phyloP scores from a whole-genome alignment of 2,888 invertebrate genomes.

The Sinhomidia bicolor region DNA sequence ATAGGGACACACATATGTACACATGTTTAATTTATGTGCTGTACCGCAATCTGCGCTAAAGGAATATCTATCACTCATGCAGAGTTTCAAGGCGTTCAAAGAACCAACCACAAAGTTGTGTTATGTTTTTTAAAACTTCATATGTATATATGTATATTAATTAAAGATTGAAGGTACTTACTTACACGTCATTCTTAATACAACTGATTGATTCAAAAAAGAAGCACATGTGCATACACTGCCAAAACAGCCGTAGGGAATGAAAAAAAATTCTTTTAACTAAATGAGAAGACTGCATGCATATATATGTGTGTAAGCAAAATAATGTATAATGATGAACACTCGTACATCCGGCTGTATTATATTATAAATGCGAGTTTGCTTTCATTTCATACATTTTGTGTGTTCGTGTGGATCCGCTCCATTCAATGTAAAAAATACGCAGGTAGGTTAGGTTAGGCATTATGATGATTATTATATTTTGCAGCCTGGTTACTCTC shows the following conservation, averaged over 20 bases:
- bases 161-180: background rate
- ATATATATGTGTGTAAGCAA: background rate
- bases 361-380: constrained; percentile 8
- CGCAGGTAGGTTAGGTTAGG: constrained; percentile 5
- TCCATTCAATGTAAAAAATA: background rate
- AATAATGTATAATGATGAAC: constrained; percentile 9
- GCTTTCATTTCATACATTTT: constrained; percentile 37
- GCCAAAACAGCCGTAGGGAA: constrained; percentile 28
- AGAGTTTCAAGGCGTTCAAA: too few species aligned
- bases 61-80: too few species aligned
- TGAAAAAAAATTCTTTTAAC: background rate
- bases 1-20: too few species aligned
- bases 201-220: background rate
- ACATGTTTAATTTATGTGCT: too few species aligned
- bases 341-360: constrained; percentile 27
- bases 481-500: background rate
- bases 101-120: background rate
- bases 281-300: background rate
- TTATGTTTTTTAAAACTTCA: too few species aligned
- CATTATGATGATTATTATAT: too few species aligned
- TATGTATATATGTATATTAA: too few species aligned
- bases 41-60: too few species aligned
- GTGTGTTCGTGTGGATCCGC: background rate
- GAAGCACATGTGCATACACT: background rate
- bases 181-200: background rate